Percentiles rank a stretch among this genome's conserved stretches.
Evolutionary conservation across 2,797 vertebrate genomes (phyloP).

Genomic region (Fundulus diaphanus): DNA sequence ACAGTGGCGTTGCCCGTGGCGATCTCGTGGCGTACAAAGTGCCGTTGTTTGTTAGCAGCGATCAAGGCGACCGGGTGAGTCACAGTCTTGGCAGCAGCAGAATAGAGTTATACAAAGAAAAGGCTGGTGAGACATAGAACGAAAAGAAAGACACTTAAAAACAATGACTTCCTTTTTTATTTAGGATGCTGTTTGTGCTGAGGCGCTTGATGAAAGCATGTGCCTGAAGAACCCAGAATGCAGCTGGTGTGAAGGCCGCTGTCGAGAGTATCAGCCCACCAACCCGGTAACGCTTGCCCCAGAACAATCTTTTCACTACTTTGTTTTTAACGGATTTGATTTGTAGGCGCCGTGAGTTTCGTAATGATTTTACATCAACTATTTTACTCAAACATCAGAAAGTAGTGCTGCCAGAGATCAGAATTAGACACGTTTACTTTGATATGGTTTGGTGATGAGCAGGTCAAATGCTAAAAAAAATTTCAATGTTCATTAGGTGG

Average conservation of each 20-base stretch:
- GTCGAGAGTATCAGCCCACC: slow-evolving; percentile 87
- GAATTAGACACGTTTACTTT: too few species aligned
- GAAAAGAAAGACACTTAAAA: not conserved
- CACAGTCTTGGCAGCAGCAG: not conserved
- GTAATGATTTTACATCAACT: not conserved
- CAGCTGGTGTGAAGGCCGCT: slow-evolving; percentile 91
- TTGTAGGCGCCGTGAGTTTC: not conserved
- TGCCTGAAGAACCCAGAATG: slow-evolving; percentile 92
- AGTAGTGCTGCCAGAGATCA: too few species aligned
- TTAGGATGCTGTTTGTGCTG: slow-evolving; percentile 88
- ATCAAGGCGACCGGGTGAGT: slow-evolving; percentile 82
- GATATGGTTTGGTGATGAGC: not conserved
- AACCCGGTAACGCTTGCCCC: slow-evolving; percentile 79
- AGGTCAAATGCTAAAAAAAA: not conserved
- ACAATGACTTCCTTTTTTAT: slow-evolving; percentile 13
- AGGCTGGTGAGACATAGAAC: not conserved
- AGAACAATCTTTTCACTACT: not conserved
- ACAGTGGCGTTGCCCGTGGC: slow-evolving; percentile 88
- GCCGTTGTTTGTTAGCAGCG: slow-evolving; percentile 85
- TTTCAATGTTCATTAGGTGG: not conserved
- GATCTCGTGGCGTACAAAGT: slow-evolving; percentile 94
- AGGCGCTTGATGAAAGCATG: slow-evolving; percentile 88
- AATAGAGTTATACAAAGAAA: not conserved
- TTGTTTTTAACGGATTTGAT: not conserved
- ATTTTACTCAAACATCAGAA: not conserved